Evolutionary conservation across 1,140 invertebrate species (phyloP), one percentile per base, ranked within the genome.

Genomic region (Drosophila tani): DNA sequence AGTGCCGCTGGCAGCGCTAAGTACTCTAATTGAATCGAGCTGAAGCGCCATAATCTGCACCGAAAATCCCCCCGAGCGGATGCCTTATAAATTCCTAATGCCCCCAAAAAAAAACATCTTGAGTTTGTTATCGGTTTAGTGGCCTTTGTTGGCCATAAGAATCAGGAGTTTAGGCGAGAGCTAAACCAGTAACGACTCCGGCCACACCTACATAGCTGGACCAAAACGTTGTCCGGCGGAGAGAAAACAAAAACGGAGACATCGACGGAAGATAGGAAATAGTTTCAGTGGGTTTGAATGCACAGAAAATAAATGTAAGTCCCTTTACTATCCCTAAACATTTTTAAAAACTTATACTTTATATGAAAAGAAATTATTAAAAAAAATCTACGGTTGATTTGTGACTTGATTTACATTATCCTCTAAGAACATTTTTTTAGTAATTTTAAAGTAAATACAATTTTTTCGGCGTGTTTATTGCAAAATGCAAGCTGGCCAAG

Each of bases 11-110:
- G 38, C 73, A 57, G 40, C 74, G 63, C 67, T 70, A 76, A 75
- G 74, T 76, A 76, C 59, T 65, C 62, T 56, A 75, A 76, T 76
- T 76, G 74, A 75, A 76, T 73, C 53, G 38, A 73, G 55, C 67
- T 35, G 45, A 27, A 57, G 75, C 75, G 65, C 68, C 75, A 73
- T 87, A 87, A 86, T 82, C 83, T 80, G 67, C 24, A 55, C 67
- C 35, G 68, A 66, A 73, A 82, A 74, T 80, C 76, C 56, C 41
- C 27, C 38, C n/a, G 8, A 17, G 11, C 41, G 46, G 27, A 58
- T 67, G 62, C 38, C 53, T 41, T 73, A 73, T 73, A 73, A 73
- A 73, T 60, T 73, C 67, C 15, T 73, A 73, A 73, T 73, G 55
- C 68, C n/a, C 38, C 29, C 17, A 43, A 21, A 38, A 68, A 56